Evolutionary conservation across 2,113 vertebrate species (phyloP), one percentile per base, ranked within the genome.

Genomic region (Sardina pilchardus): DNA sequence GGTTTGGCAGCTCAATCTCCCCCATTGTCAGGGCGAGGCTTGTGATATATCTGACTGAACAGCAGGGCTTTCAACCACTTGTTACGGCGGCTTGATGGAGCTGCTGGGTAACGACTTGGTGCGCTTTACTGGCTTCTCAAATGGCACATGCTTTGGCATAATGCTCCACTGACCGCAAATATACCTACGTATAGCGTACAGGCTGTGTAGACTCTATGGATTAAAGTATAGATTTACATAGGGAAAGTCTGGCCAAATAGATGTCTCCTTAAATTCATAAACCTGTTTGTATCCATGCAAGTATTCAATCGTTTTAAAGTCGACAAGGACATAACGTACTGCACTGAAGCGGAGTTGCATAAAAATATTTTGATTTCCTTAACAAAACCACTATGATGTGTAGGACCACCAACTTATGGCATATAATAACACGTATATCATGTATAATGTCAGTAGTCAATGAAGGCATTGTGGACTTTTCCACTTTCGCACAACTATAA

Each of bases 381-480:
- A 80, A 36, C 56, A 42, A 85, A 89, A 84, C 86, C 84, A 85
- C 85, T 44, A 84, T 9, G n/a, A 56, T 84, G 75, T 44, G 43
- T 43, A 26, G 45, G 83, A 63, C 59, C 83, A 85, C 48, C 90
- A 92, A 90, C 85, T 85, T 71, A 90, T 10, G 84, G 89, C 88
- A 26, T 1, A 53, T 36, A 14, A 90, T 86, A 89, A 88, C 89
- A 88, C 86, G 88, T 86, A 92, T 56, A 88, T 84, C 91, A 90
- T 89, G 88, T 83, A 81, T 84, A 84, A 92, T 84, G 82, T 86
- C 81, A 81, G 34, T 47, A 83, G 82, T 94, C 89, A 91, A 90
- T 89, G 86, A 84, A 71, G 85, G 84, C 90, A 86, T 92, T 94
- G 91, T 92, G 89, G 34, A 10, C 43, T 82, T 87, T 30, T 86